These are phyloP conservation scores for Atrichornis clamosus DNA, from an alignment of 2,113 vertebrate genomes.

Conservation along the genomic window DNA sequence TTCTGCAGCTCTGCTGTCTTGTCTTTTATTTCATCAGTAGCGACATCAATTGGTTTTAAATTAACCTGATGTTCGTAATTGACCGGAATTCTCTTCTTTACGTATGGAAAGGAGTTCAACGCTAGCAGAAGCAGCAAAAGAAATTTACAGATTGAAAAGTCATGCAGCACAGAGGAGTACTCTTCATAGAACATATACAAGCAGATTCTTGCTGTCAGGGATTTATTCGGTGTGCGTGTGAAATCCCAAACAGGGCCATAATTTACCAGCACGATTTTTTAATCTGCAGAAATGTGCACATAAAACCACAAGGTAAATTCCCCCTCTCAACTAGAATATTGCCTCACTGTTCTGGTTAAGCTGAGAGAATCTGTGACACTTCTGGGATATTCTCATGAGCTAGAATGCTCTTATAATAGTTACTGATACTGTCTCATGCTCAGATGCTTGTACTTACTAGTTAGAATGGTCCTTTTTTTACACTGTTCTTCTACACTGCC, in stretches of 20 bases:
- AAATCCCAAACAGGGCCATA: background rate
- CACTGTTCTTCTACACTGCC: constrained; percentile 94
- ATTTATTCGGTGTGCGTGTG: background rate
- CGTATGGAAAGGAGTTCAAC: constrained; percentile 88
- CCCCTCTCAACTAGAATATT: background rate
- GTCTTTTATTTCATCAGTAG: constrained; percentile 92
- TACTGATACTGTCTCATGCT: background rate
- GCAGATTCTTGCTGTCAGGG: background rate
- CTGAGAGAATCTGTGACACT: background rate
- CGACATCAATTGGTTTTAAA: constrained; percentile 93
- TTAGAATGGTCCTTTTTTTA: constrained; percentile 88
- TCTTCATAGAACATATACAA: background rate
- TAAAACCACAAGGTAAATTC: background rate
- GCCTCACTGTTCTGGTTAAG: background rate
- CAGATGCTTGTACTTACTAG: constrained; percentile 75
- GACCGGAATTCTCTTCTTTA: constrained; percentile 95
- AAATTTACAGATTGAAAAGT: background rate
- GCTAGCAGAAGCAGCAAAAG: constrained; percentile 71
- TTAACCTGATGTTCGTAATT: constrained; percentile 87
- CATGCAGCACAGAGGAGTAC: background rate
- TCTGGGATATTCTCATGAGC: background rate
- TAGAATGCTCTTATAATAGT: background rate
- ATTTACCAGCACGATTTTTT: background rate
- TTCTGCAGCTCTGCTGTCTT: constrained; percentile 87
- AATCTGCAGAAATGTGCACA: background rate